These are phyloP conservation scores for Calliscelio sp. DNA, from an alignment of 2,888 invertebrate genomes.

Conservation along the genomic window DNA sequence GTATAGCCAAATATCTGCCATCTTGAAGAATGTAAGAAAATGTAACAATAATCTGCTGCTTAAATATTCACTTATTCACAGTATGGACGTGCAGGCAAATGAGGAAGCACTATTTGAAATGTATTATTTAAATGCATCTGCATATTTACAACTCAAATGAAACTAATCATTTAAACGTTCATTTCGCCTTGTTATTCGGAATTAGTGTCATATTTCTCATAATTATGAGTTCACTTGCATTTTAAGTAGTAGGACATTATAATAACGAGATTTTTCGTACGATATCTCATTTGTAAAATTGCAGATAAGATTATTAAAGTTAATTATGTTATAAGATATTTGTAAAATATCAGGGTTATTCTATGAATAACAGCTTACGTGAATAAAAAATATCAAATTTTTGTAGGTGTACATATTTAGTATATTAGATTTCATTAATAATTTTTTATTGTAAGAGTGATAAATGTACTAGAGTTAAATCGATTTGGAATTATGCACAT, in stretches of 20 bases:
- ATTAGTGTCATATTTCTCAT: conserved; percentile 48
- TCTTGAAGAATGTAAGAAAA: conserved; percentile 60
- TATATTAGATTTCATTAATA: too few species aligned
- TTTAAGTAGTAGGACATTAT: conserved; percentile 20
- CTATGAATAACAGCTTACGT: too few species aligned
- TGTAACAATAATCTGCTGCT: conserved; percentile 56
- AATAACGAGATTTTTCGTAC: conserved; percentile 20
- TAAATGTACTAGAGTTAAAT: too few species aligned
- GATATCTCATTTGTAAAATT: conserved; percentile 29
- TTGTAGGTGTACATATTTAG: too few species aligned
- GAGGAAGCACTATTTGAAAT: conserved; percentile 43
- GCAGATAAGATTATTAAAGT: neutral
- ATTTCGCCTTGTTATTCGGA: conserved; percentile 34
- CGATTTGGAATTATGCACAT: too few species aligned
- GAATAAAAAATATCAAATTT: too few species aligned
- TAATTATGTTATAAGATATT: neutral
- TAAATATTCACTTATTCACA: conserved; percentile 65
- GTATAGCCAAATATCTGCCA: conserved; percentile 57
- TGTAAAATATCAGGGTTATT: too few species aligned
- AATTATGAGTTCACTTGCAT: conserved; percentile 50
- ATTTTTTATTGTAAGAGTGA: too few species aligned
- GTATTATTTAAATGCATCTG: conserved; percentile 55
- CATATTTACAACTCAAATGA: conserved; percentile 56
- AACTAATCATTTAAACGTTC: conserved; percentile 39
- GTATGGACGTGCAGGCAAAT: conserved; percentile 32